Evolutionary conservation across 2,797 vertebrate genomes (phyloP), one percentile per base, ranked within the genome.

Genomic region (Lepus townsendii): DNA sequence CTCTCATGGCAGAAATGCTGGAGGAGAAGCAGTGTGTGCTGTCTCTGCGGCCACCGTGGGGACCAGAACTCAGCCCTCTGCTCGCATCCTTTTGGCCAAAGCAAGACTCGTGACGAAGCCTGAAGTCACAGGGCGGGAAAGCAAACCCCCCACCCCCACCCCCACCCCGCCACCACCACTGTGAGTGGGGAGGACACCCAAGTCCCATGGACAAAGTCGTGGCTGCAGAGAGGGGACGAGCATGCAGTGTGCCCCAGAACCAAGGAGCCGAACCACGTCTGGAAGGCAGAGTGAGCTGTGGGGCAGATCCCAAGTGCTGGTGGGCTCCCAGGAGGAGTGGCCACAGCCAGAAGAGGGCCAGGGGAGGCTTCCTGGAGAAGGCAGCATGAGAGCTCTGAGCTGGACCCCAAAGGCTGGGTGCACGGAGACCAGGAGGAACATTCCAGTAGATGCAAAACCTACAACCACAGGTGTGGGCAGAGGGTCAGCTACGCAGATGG

Each of bases 291-390:
- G 13, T 3, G 0, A 0, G 4, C 32, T 26, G 1, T 17, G n/a
- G 52, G 7, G 30, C 19, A 88, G 77, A 47, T n/a, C 50, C 54
- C 9, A 0, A 24, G 42, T 50, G 30, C 72, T 5, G 35, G 10
- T 11, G 3, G 38, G 0, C 4, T 42, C 54, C 0, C 0, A 72
- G 12, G 57, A 77, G 12, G 42, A 13, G 2, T 17, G 20, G 30
- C 17, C 27, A 6, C 24, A 19, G 30, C 30, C 78, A 1, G 8
- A 35, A 5, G 2, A 7, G 32, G 69, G 11, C 19, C n/a, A 0
- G 24, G 80, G 42, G 57, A 27, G 42, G 62, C 32, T 66, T 80
- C 26, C 0, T 27, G 8, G 57, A 83, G 32, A 19, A 17, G 38
- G 14, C 60, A 16, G 32, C 62, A 1, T 0, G 1, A 17, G 2